Evolutionary conservation across 92 coral and sea anemone species (phyloP), one percentile per base, ranked within the genome.

Genomic region (Actinostola sp.): DNA sequence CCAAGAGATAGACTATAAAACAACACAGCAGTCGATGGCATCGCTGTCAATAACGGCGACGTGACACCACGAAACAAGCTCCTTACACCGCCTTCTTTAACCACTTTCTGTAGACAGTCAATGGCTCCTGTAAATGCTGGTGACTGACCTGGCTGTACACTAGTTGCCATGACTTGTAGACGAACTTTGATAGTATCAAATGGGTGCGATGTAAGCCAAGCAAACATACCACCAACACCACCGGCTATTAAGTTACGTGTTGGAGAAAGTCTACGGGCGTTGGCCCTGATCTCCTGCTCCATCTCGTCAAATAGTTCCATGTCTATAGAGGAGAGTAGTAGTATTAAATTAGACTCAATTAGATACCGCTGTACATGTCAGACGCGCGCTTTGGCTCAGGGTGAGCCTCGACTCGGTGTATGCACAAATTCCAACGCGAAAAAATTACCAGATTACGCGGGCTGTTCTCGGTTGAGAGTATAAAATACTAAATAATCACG

Each of bases 121-220:
- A 84, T 45, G 27, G 89, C 78, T 13, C 96, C 92, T 5, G 82
- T 38, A 38, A 78, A 90, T 35, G 58, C 64, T 17, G 29, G 63
- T 57, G 28, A 5, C 20, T 29, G 63, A 19, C 63, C 63, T 53
- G 59, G 59, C n/a, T 81, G 84, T 31, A 68, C 53, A 26, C 79
- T 80, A 41, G 64, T 61, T 19, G 83, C 75, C 54, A 81, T 84
- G 20, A 92, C 71, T 77, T 90, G 96, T 3, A 90, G 85, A 44
- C 96, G 96, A 34, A 86, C 92, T 53, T 90, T 90, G 60, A 90
- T 75, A 8, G 96, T 90, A 54, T 90, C 96, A 17, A 90, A 73
- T 17, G 96, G 96, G 66, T 86, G 89, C 13, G 89, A 89, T 10
- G 83, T 86, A 0, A 70, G 58, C 54, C 84, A 82, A 2, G 82